phyloP scores from a whole-genome alignment of 2,113 vertebrate species.

The Peromyscus polionotus region DNA sequence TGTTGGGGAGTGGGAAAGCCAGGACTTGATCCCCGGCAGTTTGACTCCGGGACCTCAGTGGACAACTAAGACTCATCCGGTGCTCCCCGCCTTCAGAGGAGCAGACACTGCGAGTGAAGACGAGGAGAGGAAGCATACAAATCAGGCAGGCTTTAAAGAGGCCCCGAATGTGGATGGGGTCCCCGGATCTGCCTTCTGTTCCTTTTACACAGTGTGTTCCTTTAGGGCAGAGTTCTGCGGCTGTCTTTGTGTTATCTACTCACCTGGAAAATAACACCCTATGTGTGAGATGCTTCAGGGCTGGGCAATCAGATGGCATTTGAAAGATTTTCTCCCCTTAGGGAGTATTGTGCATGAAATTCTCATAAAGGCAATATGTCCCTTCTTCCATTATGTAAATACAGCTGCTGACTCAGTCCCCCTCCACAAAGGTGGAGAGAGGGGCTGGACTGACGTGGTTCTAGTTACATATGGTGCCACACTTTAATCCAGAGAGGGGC shows the following conservation, averaged over 20 bases:
- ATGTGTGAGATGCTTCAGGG: conserved; percentile 37
- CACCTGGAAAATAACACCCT: conserved; percentile 66
- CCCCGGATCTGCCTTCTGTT: conserved; percentile 23
- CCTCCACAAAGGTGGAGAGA: not conserved
- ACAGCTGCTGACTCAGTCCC: not conserved
- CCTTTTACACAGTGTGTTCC: not conserved
- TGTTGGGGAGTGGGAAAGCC: not conserved
- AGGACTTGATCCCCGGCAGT: not conserved
- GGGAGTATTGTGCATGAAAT: conserved; percentile 39
- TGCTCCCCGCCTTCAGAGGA: not conserved
- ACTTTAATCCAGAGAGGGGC: not conserved
- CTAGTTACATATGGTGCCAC: not conserved
- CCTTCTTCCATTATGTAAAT: conserved; percentile 59
- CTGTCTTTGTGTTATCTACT: conserved; percentile 31
- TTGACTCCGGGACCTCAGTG: not conserved
- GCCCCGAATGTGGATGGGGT: not conserved
- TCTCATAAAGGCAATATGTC: conserved; percentile 60
- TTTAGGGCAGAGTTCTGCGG: conserved; percentile 54
- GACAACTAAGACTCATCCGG: not conserved
- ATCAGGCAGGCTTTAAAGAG: not conserved
- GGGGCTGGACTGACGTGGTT: not conserved
- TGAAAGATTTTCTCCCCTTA: conserved; percentile 54
- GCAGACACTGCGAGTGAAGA: not conserved
- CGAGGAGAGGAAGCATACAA: not conserved
- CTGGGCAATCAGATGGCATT: conserved; percentile 52